phyloP scores from a whole-genome alignment of 2,113 vertebrate genomes.

The Microtus pennsylvanicus region DNA sequence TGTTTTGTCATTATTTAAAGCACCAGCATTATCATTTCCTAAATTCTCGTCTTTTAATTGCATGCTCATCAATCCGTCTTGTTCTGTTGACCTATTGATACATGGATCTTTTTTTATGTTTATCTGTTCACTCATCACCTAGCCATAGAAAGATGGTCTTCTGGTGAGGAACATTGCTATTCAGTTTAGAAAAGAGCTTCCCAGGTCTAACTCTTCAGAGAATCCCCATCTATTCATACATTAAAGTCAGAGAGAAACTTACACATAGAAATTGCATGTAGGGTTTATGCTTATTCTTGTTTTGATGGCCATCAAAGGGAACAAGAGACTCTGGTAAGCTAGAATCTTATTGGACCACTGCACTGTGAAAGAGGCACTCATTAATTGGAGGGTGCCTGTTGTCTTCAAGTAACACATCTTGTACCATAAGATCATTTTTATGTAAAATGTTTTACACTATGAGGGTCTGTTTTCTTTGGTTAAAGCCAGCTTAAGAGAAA shows the following conservation, averaged over 20 bases:
- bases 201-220: neutral
- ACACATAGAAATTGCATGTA: neutral
- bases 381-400: neutral
- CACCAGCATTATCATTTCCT: neutral
- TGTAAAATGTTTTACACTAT: neutral
- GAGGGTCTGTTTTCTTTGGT: slow-evolving; percentile 53
- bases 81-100: neutral
- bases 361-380: neutral
- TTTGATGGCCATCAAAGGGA: neutral
- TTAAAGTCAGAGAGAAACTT: neutral
- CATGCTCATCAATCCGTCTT: neutral
- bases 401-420: neutral
- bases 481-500: slow-evolving; percentile 15
- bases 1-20: slow-evolving; percentile 42
- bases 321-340: neutral
- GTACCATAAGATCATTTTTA: neutral
- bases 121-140: neutral
- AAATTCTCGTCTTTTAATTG: slow-evolving; percentile 11
- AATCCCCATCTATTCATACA: neutral
- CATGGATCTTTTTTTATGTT: neutral
- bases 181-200: neutral
- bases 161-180: neutral
- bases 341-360: neutral
- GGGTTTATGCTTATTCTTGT: neutral
- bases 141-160: neutral